Percentiles rank a stretch among this genome's conserved stretches.
phyloP scores from a whole-genome alignment of 2,797 vertebrate genomes.

The Decapterus maruadsi region DNA sequence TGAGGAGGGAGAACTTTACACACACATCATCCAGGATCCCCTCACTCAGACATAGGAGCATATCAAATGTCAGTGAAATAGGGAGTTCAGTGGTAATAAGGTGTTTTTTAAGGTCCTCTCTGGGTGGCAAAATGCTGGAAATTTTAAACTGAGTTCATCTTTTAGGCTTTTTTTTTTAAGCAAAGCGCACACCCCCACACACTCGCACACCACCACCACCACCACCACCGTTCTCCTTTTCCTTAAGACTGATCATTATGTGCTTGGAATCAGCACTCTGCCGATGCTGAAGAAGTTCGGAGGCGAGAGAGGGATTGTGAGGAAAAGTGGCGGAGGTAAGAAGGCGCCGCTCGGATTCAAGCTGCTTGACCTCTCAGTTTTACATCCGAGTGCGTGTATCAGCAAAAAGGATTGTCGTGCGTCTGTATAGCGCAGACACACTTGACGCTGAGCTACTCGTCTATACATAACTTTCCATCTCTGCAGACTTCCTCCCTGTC shows the following conservation, averaged over 20 bases:
- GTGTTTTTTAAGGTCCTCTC: conserved; percentile 79
- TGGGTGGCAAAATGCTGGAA: conserved; percentile 68
- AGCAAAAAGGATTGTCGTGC: conserved; percentile 63
- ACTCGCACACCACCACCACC: too few species aligned
- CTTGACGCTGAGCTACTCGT: conserved; percentile 70
- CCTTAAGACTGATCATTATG: conserved; percentile 77
- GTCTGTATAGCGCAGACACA: not conserved
- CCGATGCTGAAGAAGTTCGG: conserved; percentile 66
- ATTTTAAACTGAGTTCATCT: conserved; percentile 77
- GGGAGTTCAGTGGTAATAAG: conserved; percentile 73
- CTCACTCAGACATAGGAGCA: conserved; percentile 73
- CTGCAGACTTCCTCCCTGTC: conserved; percentile 37
- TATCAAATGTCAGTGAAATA: conserved; percentile 83
- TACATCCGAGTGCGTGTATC: conserved; percentile 53
- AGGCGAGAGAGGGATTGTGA: conserved; percentile 53
- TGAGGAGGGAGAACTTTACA: conserved; percentile 74
- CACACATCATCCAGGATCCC: conserved; percentile 76
- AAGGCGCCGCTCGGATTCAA: conserved; percentile 65
- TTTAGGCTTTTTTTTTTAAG: conserved; percentile 54
- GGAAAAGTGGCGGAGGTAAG: conserved; percentile 58
- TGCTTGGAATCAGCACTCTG: conserved; percentile 77
- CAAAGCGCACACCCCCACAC: not conserved
- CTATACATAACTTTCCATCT: conserved; percentile 73
- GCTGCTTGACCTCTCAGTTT: conserved; percentile 70
- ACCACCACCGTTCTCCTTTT: conserved; percentile 14